These are phyloP conservation scores for Blastobasis lacticolella DNA, from an alignment of 2,888 invertebrate genomes.

Conservation along the genomic window DNA sequence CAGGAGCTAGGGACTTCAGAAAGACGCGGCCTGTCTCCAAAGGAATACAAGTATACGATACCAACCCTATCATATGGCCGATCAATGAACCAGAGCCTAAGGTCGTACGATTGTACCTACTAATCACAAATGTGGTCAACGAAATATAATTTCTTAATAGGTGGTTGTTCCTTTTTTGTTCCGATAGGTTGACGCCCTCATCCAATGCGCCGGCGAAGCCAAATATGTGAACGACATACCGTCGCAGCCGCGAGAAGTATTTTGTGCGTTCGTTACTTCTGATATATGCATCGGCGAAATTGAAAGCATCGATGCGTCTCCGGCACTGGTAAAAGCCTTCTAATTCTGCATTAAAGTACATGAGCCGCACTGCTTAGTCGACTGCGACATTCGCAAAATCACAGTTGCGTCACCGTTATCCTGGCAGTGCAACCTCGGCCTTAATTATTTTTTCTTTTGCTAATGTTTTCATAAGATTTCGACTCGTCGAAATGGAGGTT, in stretches of 20 bases:
- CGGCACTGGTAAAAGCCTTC: slow-evolving; percentile 73
- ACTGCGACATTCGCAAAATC: too few species aligned
- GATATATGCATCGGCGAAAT: slow-evolving; percentile 67
- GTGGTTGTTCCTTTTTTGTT: too few species aligned
- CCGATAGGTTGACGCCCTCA: slow-evolving; percentile 54
- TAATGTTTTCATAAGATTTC: too few species aligned
- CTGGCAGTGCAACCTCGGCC: too few species aligned
- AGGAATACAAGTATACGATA: slow-evolving; percentile 77
- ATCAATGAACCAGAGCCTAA: slow-evolving; percentile 76
- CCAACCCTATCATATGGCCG: slow-evolving; percentile 75
- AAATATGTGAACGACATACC: slow-evolving; percentile 76
- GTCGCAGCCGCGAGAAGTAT: slow-evolving; percentile 70
- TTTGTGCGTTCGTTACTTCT: slow-evolving; percentile 74
- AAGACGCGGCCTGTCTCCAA: slow-evolving; percentile 73
- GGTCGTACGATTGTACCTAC: slow-evolving; percentile 6
- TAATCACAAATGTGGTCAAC: too few species aligned
- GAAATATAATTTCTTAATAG: too few species aligned
- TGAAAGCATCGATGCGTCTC: slow-evolving; percentile 72
- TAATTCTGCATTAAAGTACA: neutral
- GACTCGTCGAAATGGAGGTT: too few species aligned
- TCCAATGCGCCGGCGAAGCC: slow-evolving; percentile 77
- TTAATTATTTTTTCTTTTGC: too few species aligned
- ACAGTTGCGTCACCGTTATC: too few species aligned
- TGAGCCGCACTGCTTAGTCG: neutral
- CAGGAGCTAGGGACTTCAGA: slow-evolving; percentile 63